These are phyloP conservation scores for Distichodus sexfasciatus DNA, from an alignment of 2,797 vertebrate genomes.

Conservation along the genomic window DNA sequence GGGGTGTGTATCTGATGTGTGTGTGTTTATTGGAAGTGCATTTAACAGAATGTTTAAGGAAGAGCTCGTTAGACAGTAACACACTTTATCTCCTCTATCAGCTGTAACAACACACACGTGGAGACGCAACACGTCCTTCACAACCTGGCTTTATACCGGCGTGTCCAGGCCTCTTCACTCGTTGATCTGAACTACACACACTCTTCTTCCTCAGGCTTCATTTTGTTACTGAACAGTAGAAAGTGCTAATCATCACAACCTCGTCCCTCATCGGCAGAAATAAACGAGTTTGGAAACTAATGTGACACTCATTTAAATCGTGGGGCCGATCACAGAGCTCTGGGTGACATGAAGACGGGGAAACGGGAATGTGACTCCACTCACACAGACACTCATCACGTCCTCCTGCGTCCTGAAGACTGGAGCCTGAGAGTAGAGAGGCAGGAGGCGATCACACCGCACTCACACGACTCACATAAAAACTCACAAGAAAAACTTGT, in stretches of 20 bases:
- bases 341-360: neutral
- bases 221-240: neutral
- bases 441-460: no score
- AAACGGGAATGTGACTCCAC: slow-evolving; percentile 46
- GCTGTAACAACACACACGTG: slow-evolving; percentile 1
- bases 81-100: neutral
- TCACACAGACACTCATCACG: slow-evolving; percentile 3
- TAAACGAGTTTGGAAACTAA: slow-evolving; percentile 29
- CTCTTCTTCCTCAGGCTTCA: neutral
- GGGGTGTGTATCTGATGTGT: no score
- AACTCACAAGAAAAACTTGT: neutral
- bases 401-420: neutral
- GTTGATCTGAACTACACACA: slow-evolving; percentile 7
- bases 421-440: neutral
- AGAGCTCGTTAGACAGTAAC: neutral
- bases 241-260: slow-evolving; percentile 25
- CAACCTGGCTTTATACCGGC: no score
- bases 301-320: slow-evolving; percentile 26
- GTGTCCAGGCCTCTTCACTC: no score
- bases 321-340: neutral
- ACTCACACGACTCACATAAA: neutral
- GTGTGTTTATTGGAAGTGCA: slow-evolving; percentile 26
- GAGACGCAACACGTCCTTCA: slow-evolving; percentile 32
- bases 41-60: slow-evolving; percentile 30
- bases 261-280: neutral